A percentile compares a stretch with the other conserved stretches of the same genome.
Evolutionary conservation across 2,797 vertebrate genomes (phyloP).

Genomic region (Coreius guichenoti): DNA sequence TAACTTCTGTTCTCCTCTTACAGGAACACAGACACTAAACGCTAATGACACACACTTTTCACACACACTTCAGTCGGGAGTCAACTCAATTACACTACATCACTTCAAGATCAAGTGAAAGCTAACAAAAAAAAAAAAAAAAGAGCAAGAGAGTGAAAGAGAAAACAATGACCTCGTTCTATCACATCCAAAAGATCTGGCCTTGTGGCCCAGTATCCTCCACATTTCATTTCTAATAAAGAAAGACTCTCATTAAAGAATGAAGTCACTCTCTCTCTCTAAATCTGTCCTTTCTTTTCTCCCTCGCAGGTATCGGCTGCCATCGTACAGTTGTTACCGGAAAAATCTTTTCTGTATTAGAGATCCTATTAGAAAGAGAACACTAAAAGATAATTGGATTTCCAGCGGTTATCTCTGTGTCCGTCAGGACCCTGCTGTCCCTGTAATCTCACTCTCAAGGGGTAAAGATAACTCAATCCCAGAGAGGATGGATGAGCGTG

Average conservation of each 20-base stretch:
- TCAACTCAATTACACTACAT: conserved; percentile 56
- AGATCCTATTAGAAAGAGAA: conserved; percentile 99
- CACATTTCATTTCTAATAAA: conserved; percentile 88
- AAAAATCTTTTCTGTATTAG: conserved; percentile 98
- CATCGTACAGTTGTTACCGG: conserved; percentile 81
- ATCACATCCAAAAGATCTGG: conserved; percentile 81
- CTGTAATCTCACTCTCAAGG: conserved; percentile 97
- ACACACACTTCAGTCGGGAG: conserved; percentile 39
- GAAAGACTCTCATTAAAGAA: conserved; percentile 78
- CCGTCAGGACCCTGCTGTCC: conserved; percentile 90
- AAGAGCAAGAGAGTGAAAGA: conserved; percentile 13
- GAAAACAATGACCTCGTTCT: conserved; percentile 71
- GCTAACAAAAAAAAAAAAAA: conserved; percentile 43
- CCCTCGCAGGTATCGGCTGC: conserved; percentile 79
- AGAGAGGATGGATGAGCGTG: conserved; percentile 57
- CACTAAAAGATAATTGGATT: conserved; percentile 99
- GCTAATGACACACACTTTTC: conserved; percentile 52
- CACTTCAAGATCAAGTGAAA: conserved; percentile 48
- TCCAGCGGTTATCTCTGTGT: conserved; percentile 99
- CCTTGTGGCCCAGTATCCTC: conserved; percentile 77
- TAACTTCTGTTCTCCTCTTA: conserved; percentile 42
- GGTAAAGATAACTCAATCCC: conserved; percentile 97
- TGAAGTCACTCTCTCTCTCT: conserved; percentile 72
- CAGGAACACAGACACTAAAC: conserved; percentile 43
- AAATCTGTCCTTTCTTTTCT: conserved; percentile 58